Conservation (phyloP, 2,113 vertebrate species). For the Lonchura striata region DNA sequence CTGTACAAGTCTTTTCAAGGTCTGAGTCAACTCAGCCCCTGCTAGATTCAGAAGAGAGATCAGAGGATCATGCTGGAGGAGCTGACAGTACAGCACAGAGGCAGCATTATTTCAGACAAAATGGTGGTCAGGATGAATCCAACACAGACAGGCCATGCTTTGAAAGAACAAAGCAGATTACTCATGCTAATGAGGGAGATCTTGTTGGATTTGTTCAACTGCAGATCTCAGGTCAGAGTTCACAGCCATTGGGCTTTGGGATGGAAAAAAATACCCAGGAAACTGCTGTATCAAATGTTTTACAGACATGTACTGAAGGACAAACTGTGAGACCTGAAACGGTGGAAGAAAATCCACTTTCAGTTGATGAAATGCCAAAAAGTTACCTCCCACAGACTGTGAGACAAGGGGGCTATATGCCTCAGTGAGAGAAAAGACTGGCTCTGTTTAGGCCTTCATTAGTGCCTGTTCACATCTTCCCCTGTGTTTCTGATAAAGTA, state of each 20-base stretch:
- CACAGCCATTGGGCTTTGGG: slow-evolving; percentile 66
- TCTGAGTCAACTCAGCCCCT: slow-evolving; percentile 96
- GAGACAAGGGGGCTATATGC: slow-evolving; percentile 84
- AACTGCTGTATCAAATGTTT: slow-evolving; percentile 14
- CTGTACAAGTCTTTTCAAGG: slow-evolving; percentile 84
- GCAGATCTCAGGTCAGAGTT: slow-evolving; percentile 66
- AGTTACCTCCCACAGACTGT: slow-evolving; percentile 87
- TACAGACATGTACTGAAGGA: slow-evolving; percentile 42
- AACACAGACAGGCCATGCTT: slow-evolving; percentile 62
- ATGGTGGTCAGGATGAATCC: slow-evolving; percentile 60
- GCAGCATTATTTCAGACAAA: slow-evolving; percentile 78
- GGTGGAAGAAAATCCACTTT: neutral
- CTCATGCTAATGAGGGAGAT: slow-evolving; percentile 49
- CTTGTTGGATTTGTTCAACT: slow-evolving; percentile 60
- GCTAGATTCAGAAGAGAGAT: slow-evolving; percentile 88
- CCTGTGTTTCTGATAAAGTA: slow-evolving; percentile 50
- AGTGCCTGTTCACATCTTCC: slow-evolving; percentile 34
- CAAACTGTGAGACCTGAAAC: slow-evolving; percentile 44
- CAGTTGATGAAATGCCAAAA: slow-evolving; percentile 70
- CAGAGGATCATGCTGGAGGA: slow-evolving; percentile 71
- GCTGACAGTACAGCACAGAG: slow-evolving; percentile 49
- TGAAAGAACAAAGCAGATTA: slow-evolving; percentile 53
- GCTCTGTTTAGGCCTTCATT: slow-evolving; percentile 15
- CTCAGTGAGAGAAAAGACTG: slow-evolving; percentile 76
- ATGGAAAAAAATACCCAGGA: slow-evolving; percentile 66